Percentiles rank a stretch among this genome's conserved stretches.
Evolutionary conservation across 2,113 vertebrate genomes (phyloP).

Genomic region (Lasiurus cinereus): DNA sequence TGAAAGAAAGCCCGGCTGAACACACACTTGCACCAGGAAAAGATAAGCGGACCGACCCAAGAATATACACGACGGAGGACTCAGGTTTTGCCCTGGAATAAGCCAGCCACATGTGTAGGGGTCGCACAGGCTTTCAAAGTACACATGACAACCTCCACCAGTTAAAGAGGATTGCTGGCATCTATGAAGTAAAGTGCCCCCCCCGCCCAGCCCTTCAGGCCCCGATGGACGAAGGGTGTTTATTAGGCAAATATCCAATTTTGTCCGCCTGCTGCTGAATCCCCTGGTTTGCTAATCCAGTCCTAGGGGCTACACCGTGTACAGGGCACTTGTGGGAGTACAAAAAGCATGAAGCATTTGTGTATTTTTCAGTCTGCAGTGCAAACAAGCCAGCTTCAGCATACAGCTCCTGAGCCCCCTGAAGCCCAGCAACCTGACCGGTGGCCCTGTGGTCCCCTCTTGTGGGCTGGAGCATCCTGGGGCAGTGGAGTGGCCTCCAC

Average conservation of each 20-base stretch:
- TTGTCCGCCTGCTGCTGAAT: slow-evolving; percentile 84
- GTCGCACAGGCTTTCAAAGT: slow-evolving; percentile 81
- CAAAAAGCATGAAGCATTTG: slow-evolving; percentile 95
- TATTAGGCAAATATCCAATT: slow-evolving; percentile 91
- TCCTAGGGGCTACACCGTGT: slow-evolving; percentile 91
- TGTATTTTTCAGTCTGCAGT: slow-evolving; percentile 93
- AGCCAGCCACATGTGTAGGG: slow-evolving; percentile 84
- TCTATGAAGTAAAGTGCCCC: slow-evolving; percentile 77
- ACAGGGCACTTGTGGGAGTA: slow-evolving; percentile 91
- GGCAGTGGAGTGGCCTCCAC: background rate
- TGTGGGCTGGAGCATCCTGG: background rate
- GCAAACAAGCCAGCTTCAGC: slow-evolving; percentile 94
- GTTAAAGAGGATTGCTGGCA: slow-evolving; percentile 64
- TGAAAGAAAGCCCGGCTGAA: slow-evolving; percentile 78
- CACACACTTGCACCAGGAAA: slow-evolving; percentile 74
- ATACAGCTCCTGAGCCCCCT: slow-evolving; percentile 86
- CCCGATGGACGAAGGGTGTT: slow-evolving; percentile 83
- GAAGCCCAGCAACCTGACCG: slow-evolving; percentile 27
- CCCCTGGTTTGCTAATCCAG: slow-evolving; percentile 87
- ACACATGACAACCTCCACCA: slow-evolving; percentile 73
- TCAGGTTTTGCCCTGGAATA: slow-evolving; percentile 82
- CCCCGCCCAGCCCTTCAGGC: slow-evolving; percentile 58
- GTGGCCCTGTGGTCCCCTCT: slow-evolving; percentile 12
- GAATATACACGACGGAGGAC: slow-evolving; percentile 76
- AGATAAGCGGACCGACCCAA: slow-evolving; percentile 81